Base-by-base conservation (phyloP, 2,888 invertebrate genomes). In the Orgyia antiqua region DNA sequence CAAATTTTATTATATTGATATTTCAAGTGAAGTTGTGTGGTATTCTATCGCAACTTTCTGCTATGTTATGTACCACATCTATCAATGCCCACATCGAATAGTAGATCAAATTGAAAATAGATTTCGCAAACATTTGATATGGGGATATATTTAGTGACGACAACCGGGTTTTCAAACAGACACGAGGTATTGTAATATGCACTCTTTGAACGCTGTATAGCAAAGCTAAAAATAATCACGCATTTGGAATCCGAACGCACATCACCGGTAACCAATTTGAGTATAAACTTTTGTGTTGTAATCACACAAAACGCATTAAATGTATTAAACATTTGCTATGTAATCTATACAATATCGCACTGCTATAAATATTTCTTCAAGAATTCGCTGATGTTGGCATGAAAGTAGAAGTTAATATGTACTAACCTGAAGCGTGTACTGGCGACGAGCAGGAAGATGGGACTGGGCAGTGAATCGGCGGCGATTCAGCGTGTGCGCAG, bases 81-180 rank as follows among this genome's bases (percentile, higher is more conserved):
- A 50, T 30, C 45, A 33, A 51, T 58, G 52, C 51, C 42, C 42
- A 56, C 53, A 56, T 39, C 57, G 59, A 61, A 67, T 64, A 61
- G 55, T 63, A 48, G 53, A 67, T 74, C 70, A 69, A 71, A 66
- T 71, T 71, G 60, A 71, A 86, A 86, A 84, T 84, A 83, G 82
- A 79, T 68, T 79, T 78, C 70, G 77, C 78, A 84, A 82, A 78
- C 83, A 83, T 83, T 80, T 70, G 83, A 84, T 86, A 83, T 69
- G 77, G 69, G 73, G 70, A 66, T 84, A 86, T 86, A 79, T 79
- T 70, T 84, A 86, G 84, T 70, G 66, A 42, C 69, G 64, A 76
- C 74, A 83, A 83, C 83, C 84, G 73, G 83, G 83, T 84, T 84
- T 79, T 77, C 74, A 70, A 71, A 51, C 52, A 59, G 65, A 68